Base-by-base conservation (phyloP, 2,113 vertebrate species). In the Tetraodon nigroviridis region DNA sequence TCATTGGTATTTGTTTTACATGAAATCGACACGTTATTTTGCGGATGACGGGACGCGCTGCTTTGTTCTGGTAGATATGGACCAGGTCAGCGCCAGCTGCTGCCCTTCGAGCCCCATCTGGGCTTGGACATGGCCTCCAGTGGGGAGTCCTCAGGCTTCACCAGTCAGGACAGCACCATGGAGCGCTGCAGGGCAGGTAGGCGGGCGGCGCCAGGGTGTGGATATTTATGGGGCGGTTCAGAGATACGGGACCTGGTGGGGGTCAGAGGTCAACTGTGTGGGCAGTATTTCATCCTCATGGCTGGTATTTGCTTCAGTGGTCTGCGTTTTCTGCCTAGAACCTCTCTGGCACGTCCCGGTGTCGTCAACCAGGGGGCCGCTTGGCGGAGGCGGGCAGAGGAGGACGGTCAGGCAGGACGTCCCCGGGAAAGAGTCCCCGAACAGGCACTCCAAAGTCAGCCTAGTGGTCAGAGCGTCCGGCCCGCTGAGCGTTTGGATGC, bases 141-240 rank as follows among this genome's bases (percentile, higher is more conserved):
- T 10, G 93, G 92, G 0, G 93, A 95, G 40, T 94, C 92, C 5
- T 92, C 93, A 0, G 92, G 93, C 51, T 89, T 93, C 74, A 93
- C 92, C 67, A 94, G 92, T 70, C 94, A 95, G 82, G 94, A 95
- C 2, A 93, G 93, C 84, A 93, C 92, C 37, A 93, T 93, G 89
- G 94, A 96, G 72, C 87, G 93, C 51, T 88, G 88, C 81, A 95
- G 93, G 77, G 84, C 92, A 42, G 95, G 95, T 97, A 90, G n/a
- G n/a, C n/a, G n/a, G n/a, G n/a, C n/a, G n/a, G n/a, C n/a, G n/a
- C n/a, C n/a, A n/a, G n/a, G n/a, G n/a, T n/a, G 4, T 37, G 3
- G 32, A 37, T 37, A 37, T 37, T 37, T 37, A 8, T 37, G 32
- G 32, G 1, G 32, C 12, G 32, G 2, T 37, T 37, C n/a, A 48